Evolutionary conservation across 2,113 vertebrate genomes (phyloP), one percentile per base, ranked within the genome.

Genomic region (Corythoichthys intestinalis): DNA sequence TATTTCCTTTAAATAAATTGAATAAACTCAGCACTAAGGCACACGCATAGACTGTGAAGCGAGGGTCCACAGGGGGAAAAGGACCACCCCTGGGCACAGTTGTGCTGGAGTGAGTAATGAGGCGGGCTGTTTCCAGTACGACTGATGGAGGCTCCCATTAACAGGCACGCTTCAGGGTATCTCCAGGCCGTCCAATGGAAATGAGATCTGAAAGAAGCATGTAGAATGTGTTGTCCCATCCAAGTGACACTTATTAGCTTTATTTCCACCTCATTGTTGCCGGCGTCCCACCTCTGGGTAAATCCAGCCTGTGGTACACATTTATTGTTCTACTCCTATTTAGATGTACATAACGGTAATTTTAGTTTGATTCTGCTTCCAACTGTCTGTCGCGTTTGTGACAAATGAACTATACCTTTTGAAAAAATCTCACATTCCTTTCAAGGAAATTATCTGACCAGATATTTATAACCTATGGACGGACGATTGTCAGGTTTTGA

Each of bases 221-320:
- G 89, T 91, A 87, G 84, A 87, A 88, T 88, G 88, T 88, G 87
- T 89, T 89, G 83, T 86, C 80, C 87, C 85, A 91, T 91, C 87
- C 91, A 89, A 91, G 87, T 80, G 83, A 90, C 85, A 86, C 85
- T 88, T 89, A 88, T 88, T 89, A 87, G 83, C 83, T 89, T 88
- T 87, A 88, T 90, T 90, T 88, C 82, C 76, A 82, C 81, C 83
- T 88, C 83, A 80, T 48, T 77, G 81, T 71, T 80, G 83, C 86
- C 84, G 86, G 84, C 74, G 68, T 73, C 68, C 82, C 83, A 87
- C 80, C 87, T 83, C 85, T 85, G 85, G 87, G 83, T 88, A 81
- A 82, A 90, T 74, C 50, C 73, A 72, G 74, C 65, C 70, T 78
- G 65, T 69, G 41, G 59, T 48, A 20, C 39, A 73, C 64, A 66